These are phyloP conservation scores for Hydraecia micacea DNA, from an alignment of 2,888 invertebrate genomes.

Conservation along the genomic window DNA sequence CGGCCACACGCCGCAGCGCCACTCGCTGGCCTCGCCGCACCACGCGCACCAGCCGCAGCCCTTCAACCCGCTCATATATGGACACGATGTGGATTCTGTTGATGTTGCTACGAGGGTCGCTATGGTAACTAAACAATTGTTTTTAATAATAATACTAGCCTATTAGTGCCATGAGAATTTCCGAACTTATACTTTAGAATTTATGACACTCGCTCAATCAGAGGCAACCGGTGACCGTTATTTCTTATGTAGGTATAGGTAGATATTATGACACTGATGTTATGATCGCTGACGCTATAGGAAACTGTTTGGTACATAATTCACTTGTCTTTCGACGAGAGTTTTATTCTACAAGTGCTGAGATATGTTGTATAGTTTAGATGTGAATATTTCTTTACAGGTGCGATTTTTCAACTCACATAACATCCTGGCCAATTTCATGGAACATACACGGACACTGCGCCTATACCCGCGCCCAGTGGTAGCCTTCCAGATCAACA, in stretches of 20 bases:
- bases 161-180: not conserved
- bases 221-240: not conserved
- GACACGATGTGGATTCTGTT: slow-evolving; percentile 98
- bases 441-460: slow-evolving; percentile 99
- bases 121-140: slow-evolving; percentile 69
- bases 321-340: too few species aligned
- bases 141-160: not conserved
- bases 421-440: slow-evolving; percentile 98
- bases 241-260: not conserved
- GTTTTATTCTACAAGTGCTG: not conserved
- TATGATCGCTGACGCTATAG: not conserved
- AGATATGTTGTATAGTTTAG: not conserved
- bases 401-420: slow-evolving; percentile 99
- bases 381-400: slow-evolving; percentile 80
- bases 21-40: slow-evolving; percentile 85
- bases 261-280: not conserved
- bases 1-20: slow-evolving; percentile 83
- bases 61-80: slow-evolving; percentile 97
- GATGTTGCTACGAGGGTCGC: slow-evolving; percentile 99
- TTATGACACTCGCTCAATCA: not conserved
- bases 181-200: not conserved
- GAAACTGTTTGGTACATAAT: not conserved
- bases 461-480: slow-evolving; percentile 99
- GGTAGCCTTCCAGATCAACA: slow-evolving; percentile 99
- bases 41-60: slow-evolving; percentile 84